Base-by-base conservation (phyloP, 1,140 invertebrate genomes). In the Drosophila hydei region DNA sequence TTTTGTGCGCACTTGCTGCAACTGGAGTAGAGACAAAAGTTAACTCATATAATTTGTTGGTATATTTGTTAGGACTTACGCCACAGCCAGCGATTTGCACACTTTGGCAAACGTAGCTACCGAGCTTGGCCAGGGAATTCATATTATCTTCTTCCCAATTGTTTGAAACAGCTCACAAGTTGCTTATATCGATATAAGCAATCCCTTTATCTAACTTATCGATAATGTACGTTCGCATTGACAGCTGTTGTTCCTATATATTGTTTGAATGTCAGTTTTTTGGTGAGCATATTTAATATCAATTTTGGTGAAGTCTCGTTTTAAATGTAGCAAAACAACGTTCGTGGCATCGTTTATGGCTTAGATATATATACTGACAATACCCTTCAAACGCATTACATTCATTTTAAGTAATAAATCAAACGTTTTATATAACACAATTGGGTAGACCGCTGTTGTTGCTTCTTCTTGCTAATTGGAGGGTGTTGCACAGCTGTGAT, bases 1-100 rank as follows among this genome's bases (percentile, higher is more conserved):
- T 93, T 95, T 95, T 19, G 93, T 94, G 60, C 95, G 93, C 18
- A 95, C 91, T 94, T 95, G 95, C 89, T 95, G 94, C 52, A 94
- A 79, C 93, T 94, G 59, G 9, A 11, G 9, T 6, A 55, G 14
- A n/a, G 0, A 18, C 3, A 12, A 8, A 9, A 2, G 2, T 12
- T 16, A 11, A 8, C 12, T 33, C 0, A 33, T 43, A 1, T n/a
- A 2, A 19, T 12, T 2, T 3, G 0, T 11, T 11, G 9, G 11
- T 0, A 19, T 3, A 21, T 12, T 6, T 16, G n/a, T 8, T 8
- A 11, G 0, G 1, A 84, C 85, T 88, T 77, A 91, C 89, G 1
- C 89, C 81, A 54, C 79, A 91, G 14, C 89, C 89, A 25, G 89
- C 85, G 38, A 89, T 79, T 69, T 91, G 85, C 43, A 91, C 72